phyloP scores from a whole-genome alignment of 2,113 vertebrate genomes.

The Paramormyrops kingsleyae region DNA sequence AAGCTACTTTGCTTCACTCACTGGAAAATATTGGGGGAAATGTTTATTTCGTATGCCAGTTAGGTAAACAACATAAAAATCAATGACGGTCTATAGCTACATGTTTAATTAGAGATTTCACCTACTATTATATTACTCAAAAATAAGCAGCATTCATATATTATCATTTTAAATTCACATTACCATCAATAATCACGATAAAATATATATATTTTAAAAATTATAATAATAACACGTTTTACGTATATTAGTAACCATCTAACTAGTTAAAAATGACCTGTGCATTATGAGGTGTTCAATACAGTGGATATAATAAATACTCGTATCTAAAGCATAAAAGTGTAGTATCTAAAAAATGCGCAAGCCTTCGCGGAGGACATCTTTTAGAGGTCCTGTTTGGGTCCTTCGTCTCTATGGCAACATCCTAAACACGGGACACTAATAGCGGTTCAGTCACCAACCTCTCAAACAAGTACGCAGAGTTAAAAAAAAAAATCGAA shows the following conservation, averaged over 20 bases:
- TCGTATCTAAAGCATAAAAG: background rate
- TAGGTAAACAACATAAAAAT: background rate
- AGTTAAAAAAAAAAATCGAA: background rate
- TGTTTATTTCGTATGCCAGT: background rate
- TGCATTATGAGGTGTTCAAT: background rate
- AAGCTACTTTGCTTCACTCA: background rate
- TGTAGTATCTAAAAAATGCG: background rate
- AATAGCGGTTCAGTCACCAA: background rate
- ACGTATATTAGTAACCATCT: background rate
- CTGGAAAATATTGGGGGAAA: background rate
- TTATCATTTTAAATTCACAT: background rate
- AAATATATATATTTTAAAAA: too few species aligned
- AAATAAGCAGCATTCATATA: background rate
- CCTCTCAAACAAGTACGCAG: background rate
- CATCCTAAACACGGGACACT: conserved; percentile 33
- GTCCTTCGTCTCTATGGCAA: conserved; percentile 50
- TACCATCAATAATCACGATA: background rate
- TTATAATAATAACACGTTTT: background rate
- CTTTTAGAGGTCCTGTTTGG: conserved; percentile 33
- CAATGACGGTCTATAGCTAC: background rate
- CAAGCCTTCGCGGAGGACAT: conserved; percentile 18
- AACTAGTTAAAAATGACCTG: background rate
- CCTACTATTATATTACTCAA: background rate
- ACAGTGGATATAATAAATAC: background rate
- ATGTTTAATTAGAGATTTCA: background rate